A percentile compares a stretch with the other conserved stretches of the same genome.
Conservation (phyloP, 23 tunicate genomes). For the Botrylloides violaceus region DNA sequence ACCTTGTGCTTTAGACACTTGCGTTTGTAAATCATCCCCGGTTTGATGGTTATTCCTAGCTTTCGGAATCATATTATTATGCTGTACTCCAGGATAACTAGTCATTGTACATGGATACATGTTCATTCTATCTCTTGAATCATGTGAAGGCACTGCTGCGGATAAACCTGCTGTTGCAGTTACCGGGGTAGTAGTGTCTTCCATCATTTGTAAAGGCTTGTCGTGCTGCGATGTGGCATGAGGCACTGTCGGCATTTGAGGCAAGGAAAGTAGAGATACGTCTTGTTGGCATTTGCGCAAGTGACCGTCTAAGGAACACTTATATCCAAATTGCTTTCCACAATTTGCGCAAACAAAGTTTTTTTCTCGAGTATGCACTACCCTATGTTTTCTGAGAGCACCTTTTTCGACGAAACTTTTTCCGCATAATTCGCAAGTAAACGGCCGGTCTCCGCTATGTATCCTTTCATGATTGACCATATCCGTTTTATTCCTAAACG, state of each 20-base stretch:
- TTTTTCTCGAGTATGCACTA: constrained; percentile 35
- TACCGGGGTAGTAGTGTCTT: constrained; percentile 5
- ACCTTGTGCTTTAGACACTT: not conserved
- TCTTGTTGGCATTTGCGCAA: constrained; percentile 20
- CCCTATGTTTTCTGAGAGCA: constrained; percentile 37
- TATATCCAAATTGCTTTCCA: constrained; percentile 42
- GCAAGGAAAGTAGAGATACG: not conserved
- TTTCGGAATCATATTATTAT: constrained; percentile 1
- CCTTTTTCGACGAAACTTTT: constrained; percentile 41
- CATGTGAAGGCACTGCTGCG: not conserved
- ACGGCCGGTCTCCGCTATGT: constrained; percentile 41
- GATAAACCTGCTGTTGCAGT: not conserved
- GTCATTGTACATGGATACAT: constrained; percentile 6
- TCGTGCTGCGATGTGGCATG: not conserved
- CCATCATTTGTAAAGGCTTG: not conserved
- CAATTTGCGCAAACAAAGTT: constrained; percentile 33
- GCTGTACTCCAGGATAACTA: not conserved
- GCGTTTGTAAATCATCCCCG: not conserved
- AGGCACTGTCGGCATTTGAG: not conserved
- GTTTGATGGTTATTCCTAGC: not conserved
- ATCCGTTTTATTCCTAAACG: constrained; percentile 33
- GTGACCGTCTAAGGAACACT: constrained; percentile 25
- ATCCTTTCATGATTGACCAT: constrained; percentile 40
- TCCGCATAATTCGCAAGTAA: constrained; percentile 38
- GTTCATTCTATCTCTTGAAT: constrained; percentile 5